Evolutionary conservation across 2,888 invertebrate species (phyloP), one percentile per base, ranked within the genome.

Genomic region (Nebria salina): DNA sequence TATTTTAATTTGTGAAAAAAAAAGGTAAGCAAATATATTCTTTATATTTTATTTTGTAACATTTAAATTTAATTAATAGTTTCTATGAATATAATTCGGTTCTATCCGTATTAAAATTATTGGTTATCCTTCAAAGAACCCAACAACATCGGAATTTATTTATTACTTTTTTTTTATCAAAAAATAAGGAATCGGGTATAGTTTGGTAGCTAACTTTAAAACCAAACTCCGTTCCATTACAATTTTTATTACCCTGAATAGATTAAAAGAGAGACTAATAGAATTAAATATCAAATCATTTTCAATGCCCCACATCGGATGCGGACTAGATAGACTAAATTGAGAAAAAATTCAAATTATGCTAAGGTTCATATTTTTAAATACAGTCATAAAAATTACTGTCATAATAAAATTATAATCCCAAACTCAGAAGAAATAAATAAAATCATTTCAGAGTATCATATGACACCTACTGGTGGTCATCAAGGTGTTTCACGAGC

Each of bases 401-500:
- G 75, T 26, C 43, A 73, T 13, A 76, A 68, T 72, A 80, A 26
- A 75, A 82, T 76, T 4, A 26, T 76, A 76, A 65, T 34, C 8
- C 76, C 76, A 65, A 41, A 41, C 8, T 25, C 4, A 65, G 41
- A 76, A 2, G 42, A 68, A 76, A 76, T 66, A 7, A 2, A 26
- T n/a, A 42, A 68, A 26, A 66, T 76, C 13, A 41, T 76, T 4
- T 42, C 76, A 76, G 77, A 82, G 65, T 82, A 64, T 72, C 82
- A 82, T 64, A 42, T 65, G 65, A 75, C 66, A 42, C 77, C 70
- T 13, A 64, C 65, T 11, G 76, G 26, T 41, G 83, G 83, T 4
- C 84, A 84, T 77, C 81, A 77, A 64, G 83, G 84, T 11, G 66
- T 82, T 78, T 84, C 84, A 7, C 83, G 83, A 81, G 85, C 85